Conservation (phyloP, 2,888 invertebrate species). For the Marronus borbonicus region DNA sequence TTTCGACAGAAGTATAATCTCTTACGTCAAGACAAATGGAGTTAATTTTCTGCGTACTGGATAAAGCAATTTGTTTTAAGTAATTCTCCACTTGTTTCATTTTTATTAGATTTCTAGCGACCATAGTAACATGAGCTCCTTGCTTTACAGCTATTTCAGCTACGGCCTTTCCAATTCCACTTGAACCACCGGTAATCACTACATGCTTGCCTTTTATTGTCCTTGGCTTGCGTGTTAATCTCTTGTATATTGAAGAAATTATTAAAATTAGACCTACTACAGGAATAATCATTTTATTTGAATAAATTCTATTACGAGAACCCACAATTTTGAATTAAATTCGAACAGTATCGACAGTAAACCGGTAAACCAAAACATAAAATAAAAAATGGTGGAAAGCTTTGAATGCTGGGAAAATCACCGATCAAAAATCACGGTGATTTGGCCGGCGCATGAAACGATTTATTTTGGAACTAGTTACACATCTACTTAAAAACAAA, state of each 20-base stretch:
- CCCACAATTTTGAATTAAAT: not conserved
- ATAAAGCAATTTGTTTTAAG: slow-evolving; percentile 71
- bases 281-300: slow-evolving; percentile 31
- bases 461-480: no score
- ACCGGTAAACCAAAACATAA: no score
- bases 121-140: slow-evolving; percentile 92
- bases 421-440: no score
- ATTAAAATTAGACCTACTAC: slow-evolving; percentile 29
- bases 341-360: not conserved
- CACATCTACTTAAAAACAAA: no score
- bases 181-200: slow-evolving; percentile 93
- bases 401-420: no score
- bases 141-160: slow-evolving; percentile 83
- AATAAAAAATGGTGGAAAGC: no score
- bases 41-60: slow-evolving; percentile 76
- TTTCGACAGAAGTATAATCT: slow-evolving; percentile 71
- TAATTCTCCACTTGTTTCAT: slow-evolving; percentile 78
- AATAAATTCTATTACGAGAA: not conserved
- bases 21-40: slow-evolving; percentile 81
- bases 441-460: no score
- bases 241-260: slow-evolving; percentile 20
- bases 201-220: slow-evolving; percentile 73
- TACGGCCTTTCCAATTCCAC: slow-evolving; percentile 92
- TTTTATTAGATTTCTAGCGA: slow-evolving; percentile 85
- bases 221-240: slow-evolving; percentile 17